phyloP scores from a whole-genome alignment of 2,888 invertebrate genomes.

The Ichneumoninae sp. region DNA sequence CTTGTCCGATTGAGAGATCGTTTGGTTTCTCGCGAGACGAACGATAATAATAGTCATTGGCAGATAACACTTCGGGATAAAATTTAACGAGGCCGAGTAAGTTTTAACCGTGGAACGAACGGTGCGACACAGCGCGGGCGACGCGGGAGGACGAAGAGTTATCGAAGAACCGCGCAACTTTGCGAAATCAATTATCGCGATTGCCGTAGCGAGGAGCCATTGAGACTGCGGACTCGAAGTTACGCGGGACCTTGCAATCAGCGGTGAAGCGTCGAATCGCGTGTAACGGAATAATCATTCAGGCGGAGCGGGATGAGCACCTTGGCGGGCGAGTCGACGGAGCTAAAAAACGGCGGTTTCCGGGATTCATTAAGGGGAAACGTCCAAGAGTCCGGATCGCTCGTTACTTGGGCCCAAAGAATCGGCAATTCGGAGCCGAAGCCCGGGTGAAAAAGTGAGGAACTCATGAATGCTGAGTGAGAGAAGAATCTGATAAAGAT shows the following conservation, averaged over 20 bases:
- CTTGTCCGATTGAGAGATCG: not conserved
- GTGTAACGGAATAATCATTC: slow-evolving; percentile 59
- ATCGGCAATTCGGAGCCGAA: not conserved
- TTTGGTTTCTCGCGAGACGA: not conserved
- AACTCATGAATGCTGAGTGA: not conserved
- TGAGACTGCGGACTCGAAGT: slow-evolving; percentile 5
- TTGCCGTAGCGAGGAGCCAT: slow-evolving; percentile 18
- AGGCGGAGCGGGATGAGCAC: slow-evolving; percentile 1
- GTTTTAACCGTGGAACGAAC: not conserved
- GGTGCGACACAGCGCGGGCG: not conserved
- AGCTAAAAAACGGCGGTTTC: slow-evolving; percentile 1
- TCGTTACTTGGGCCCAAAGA: slow-evolving; percentile 31
- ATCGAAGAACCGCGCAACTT: not conserved
- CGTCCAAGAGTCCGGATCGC: slow-evolving; percentile 13
- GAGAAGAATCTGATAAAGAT: not conserved
- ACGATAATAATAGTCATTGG: not conserved
- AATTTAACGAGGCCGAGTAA: not conserved
- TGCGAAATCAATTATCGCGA: slow-evolving; percentile 44
- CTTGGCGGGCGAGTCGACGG: not conserved
- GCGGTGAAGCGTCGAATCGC: slow-evolving; percentile 43
- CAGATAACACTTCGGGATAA: not conserved
- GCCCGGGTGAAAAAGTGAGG: not conserved
- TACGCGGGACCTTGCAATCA: slow-evolving; percentile 25
- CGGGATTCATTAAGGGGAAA: slow-evolving; percentile 14
- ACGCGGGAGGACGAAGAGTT: not conserved